Evolutionary conservation across 2,113 vertebrate species (phyloP).

Genomic region (Apteryx owenii): DNA sequence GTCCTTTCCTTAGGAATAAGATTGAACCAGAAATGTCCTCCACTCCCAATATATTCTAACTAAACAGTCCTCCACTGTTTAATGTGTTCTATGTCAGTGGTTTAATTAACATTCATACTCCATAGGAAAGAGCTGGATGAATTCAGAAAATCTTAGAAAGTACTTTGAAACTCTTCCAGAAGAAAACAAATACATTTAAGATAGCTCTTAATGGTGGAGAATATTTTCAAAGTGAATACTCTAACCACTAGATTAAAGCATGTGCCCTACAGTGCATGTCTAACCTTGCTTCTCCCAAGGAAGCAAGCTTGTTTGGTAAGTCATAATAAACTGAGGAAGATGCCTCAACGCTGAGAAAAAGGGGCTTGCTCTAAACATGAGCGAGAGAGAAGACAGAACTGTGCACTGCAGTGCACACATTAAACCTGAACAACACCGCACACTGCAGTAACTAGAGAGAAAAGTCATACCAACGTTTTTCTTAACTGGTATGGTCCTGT

Average conservation of each 20-base stretch:
- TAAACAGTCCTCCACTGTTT: background rate
- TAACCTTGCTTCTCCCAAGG: background rate
- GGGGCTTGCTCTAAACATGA: background rate
- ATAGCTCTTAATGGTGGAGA: background rate
- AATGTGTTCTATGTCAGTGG: background rate
- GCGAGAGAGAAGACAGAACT: background rate
- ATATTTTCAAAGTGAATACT: conserved; percentile 21
- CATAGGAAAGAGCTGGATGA: background rate
- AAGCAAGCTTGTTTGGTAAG: background rate
- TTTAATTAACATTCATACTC: background rate
- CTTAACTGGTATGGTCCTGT: background rate
- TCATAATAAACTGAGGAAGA: background rate
- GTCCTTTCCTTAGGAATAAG: background rate
- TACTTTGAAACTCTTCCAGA: background rate
- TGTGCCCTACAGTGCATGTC: background rate
- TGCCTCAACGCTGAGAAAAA: background rate
- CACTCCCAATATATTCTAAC: background rate
- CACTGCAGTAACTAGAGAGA: background rate
- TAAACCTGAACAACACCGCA: background rate
- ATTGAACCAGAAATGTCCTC: background rate
- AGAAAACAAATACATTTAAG: background rate
- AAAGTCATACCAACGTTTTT: background rate
- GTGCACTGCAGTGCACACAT: background rate
- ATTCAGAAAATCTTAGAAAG: background rate
- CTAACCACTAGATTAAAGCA: background rate